Evolutionary conservation across 2,113 vertebrate genomes (phyloP), one percentile per base, ranked within the genome.

Genomic region (Colius striatus): DNA sequence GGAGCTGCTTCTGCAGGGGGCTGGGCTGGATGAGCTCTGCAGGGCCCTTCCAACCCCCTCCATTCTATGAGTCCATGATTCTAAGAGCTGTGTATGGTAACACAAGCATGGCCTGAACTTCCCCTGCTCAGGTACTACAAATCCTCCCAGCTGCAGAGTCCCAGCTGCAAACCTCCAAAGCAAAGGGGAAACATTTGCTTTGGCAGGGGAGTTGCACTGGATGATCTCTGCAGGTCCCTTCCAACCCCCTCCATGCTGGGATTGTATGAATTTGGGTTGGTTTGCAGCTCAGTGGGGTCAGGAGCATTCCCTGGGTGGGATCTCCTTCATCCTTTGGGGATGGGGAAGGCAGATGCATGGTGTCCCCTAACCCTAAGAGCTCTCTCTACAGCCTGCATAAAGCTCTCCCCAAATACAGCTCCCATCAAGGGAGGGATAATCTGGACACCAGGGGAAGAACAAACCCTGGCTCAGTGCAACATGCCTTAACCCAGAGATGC

Each of bases 151-250:
- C 89, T 93, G 82, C 78, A 61, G 54, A 51, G 12, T 5, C 75
- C 72, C 85, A 73, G 60, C 76, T 77, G 65, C 53, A 30, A 61
- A 85, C 12, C 77, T 71, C 89, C 66, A 91, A 84, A 90, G 66
- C 25, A 10, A 55, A 11, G 22, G 25, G 1, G 7, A 26, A 51
- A 71, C n/a, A n/a, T n/a, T 22, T 27, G n/a, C 8, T 2, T 11
- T 78, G 36, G 22, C 70, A 72, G 63, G 54, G 74, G n/a, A n/a
- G n/a, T n/a, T n/a, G n/a, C n/a, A n/a, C n/a, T n/a, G n/a, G n/a
- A n/a, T n/a, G n/a, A n/a, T n/a, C n/a, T n/a, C n/a, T n/a, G n/a
- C n/a, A n/a, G n/a, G n/a, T n/a, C n/a, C n/a, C n/a, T n/a, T n/a
- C n/a, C n/a, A n/a, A n/a, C n/a, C n/a, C n/a, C n/a, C 38, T 10